Conservation (phyloP, 1,140 invertebrate species). For the Diorhabda sublineata region DNA sequence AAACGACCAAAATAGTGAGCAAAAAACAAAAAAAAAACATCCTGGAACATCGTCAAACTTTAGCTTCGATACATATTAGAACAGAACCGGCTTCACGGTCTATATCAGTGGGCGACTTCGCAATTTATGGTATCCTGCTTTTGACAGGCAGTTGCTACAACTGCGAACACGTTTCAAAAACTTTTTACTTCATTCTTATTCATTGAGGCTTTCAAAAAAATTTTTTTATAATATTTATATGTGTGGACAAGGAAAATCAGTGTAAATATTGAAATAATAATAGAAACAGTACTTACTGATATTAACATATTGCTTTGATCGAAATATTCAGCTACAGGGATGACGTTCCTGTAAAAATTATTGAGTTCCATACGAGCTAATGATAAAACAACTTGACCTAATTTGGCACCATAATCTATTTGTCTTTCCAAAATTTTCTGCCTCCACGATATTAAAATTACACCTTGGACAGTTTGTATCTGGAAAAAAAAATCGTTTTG, state of each 20-base stretch:
- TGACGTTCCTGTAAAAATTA: slow-evolving; percentile 84
- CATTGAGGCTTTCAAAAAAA: not conserved
- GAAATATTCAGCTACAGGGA: slow-evolving; percentile 85
- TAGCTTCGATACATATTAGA: too few species aligned
- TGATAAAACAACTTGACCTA: slow-evolving; percentile 80
- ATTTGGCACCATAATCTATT: slow-evolving; percentile 83
- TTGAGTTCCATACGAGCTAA: slow-evolving; percentile 80
- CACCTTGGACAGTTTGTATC: slow-evolving; percentile 83
- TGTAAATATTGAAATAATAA: not conserved
- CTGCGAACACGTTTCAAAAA: not conserved
- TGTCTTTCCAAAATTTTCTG: slow-evolving; percentile 79
- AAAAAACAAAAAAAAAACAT: too few species aligned
- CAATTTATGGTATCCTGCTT: too few species aligned
- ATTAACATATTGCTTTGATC: slow-evolving; percentile 80
- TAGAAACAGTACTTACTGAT: slow-evolving; percentile 59
- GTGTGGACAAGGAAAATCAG: not conserved
- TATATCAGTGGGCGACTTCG: too few species aligned
- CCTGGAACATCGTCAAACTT: too few species aligned
- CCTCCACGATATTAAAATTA: slow-evolving; percentile 79
- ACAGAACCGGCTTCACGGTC: too few species aligned
- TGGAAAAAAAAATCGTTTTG: slow-evolving; percentile 47
- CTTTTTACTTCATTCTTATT: not conserved
- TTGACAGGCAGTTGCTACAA: too few species aligned
- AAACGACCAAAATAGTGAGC: too few species aligned
- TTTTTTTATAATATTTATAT: not conserved